These are phyloP conservation scores for Cololabis saira DNA, from an alignment of 2,113 vertebrate species.

Conservation along the genomic window DNA sequence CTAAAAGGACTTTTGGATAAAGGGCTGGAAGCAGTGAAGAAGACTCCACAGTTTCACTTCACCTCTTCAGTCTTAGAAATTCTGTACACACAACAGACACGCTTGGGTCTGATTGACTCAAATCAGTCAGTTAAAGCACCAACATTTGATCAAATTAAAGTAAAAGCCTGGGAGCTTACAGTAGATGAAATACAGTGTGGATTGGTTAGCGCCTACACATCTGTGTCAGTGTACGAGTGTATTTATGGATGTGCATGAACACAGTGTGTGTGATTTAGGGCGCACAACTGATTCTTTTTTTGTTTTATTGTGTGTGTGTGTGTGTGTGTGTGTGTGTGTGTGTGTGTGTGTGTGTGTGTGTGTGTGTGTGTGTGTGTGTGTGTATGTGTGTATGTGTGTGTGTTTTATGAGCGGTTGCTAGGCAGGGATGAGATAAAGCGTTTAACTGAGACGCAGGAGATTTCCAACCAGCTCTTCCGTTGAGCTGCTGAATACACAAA, in stretches of 20 bases:
- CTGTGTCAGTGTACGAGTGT: conserved; percentile 18
- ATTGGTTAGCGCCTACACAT: conserved; percentile 30
- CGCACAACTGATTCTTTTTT: conserved; percentile 44
- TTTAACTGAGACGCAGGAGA: conserved; percentile 69
- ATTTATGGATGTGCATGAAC: conserved; percentile 15
- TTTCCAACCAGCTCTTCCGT: conserved; percentile 39
- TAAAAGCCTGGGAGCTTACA: conserved; percentile 35
- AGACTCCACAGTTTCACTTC: neutral
- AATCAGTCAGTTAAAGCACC: conserved; percentile 57
- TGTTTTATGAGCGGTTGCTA: conserved; percentile 68
- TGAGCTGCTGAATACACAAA: conserved; percentile 65
- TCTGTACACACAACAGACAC: neutral
- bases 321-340: conserved; percentile 55
- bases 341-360: neutral
- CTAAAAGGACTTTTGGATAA: neutral
- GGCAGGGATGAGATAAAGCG: conserved; percentile 66
- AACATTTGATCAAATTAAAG: conserved; percentile 64
- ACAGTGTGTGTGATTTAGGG: conserved; percentile 29
- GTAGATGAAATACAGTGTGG: conserved; percentile 20
- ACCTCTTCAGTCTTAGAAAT: neutral
- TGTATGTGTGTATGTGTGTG: too few species aligned
- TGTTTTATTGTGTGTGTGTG: too few species aligned
- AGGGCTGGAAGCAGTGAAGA: neutral
- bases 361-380: too few species aligned
- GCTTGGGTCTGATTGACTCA: too few species aligned